Percentiles rank a stretch among this genome's conserved stretches.
phyloP scores from a whole-genome alignment of 2,113 vertebrate species.

The Tachycineta bicolor region DNA sequence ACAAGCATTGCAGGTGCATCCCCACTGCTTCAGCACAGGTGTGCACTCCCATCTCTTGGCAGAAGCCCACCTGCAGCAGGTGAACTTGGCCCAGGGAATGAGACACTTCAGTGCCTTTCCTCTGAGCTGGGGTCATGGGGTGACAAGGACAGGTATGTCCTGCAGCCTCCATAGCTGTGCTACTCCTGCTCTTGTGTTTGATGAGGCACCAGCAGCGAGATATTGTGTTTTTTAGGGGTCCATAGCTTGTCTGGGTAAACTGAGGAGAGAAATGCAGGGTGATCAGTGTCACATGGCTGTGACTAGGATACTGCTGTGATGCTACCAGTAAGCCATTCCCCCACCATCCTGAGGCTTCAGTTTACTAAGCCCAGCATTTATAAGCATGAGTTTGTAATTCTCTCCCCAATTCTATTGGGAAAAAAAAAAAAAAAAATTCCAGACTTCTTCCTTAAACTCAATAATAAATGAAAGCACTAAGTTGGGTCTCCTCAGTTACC shows the following conservation, averaged over 20 bases:
- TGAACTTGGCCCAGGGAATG: background rate
- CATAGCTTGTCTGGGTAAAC: background rate
- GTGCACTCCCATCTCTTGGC: background rate
- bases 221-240: background rate
- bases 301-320: background rate
- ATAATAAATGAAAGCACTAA: background rate
- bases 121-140: background rate
- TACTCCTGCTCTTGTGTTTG: background rate
- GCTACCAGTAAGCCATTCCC: background rate
- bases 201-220: rapidly evolving
- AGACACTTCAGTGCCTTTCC: background rate
- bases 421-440: background rate
- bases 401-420: background rate
- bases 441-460: background rate
- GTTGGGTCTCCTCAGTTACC: background rate
- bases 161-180: rapidly evolving
- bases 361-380: background rate
- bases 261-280: background rate
- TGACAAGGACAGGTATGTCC: background rate
- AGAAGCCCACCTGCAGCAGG: background rate
- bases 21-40: background rate
- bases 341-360: background rate
- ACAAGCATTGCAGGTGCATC: background rate
- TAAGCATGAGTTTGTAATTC: background rate
- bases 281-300: background rate